A percentile compares a stretch with the other conserved stretches of the same genome.
phyloP scores from a whole-genome alignment of 2,888 invertebrate genomes.

The Clostera curtula region DNA sequence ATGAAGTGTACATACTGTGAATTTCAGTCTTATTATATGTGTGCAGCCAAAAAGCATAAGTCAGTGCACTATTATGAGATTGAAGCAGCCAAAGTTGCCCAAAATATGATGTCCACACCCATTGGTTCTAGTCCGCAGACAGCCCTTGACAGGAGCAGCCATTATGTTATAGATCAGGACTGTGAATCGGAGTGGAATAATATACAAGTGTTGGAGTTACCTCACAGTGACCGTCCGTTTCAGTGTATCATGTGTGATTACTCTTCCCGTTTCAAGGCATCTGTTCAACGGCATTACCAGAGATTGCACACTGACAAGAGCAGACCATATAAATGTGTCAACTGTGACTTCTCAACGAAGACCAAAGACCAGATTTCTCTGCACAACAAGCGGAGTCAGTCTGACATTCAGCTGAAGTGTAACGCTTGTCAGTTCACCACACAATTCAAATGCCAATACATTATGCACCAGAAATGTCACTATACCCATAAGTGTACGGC shows the following conservation, averaged over 20 bases:
- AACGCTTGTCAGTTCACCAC: slow-evolving; percentile 34
- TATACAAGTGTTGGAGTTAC: slow-evolving; percentile 40
- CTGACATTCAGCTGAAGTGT: slow-evolving; percentile 25
- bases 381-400: slow-evolving; percentile 47
- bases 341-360: slow-evolving; percentile 54
- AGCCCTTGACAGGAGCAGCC: slow-evolving; percentile 20
- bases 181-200: slow-evolving; percentile 39
- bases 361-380: slow-evolving; percentile 53
- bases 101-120: neutral
- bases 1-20: slow-evolving; percentile 39
- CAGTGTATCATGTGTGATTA: slow-evolving; percentile 45
- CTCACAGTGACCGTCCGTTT: slow-evolving; percentile 37
- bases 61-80: slow-evolving; percentile 16
- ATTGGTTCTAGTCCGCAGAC: slow-evolving; percentile 4
- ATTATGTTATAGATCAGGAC: slow-evolving; percentile 36
- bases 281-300: slow-evolving; percentile 52
- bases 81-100: slow-evolving; percentile 2
- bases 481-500: slow-evolving; percentile 36
- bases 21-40: slow-evolving; percentile 39
- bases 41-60: slow-evolving; percentile 45
- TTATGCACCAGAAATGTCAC: slow-evolving; percentile 45
- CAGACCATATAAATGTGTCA: slow-evolving; percentile 45
- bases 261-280: slow-evolving; percentile 45
- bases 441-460: slow-evolving; percentile 40
- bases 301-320: slow-evolving; percentile 44